phyloP scores from a whole-genome alignment of 2,113 vertebrate species.

The Gopherus evgoodei region DNA sequence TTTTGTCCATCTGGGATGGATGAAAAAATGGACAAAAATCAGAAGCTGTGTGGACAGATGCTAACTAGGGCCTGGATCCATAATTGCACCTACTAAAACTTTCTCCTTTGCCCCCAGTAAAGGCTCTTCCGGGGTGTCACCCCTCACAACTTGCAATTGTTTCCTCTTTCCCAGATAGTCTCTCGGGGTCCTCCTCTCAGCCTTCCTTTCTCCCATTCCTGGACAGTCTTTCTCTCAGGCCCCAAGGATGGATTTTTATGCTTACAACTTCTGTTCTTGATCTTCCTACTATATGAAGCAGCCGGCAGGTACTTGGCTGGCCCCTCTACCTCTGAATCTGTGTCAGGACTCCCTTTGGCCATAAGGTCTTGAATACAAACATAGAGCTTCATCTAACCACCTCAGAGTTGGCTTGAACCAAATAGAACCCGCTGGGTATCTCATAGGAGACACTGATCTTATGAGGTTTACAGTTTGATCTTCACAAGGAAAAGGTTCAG shows the following conservation, averaged over 20 bases:
- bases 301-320: not conserved
- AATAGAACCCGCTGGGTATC: too few relatives aligned
- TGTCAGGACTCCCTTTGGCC: not conserved
- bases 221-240: not conserved
- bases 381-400: not conserved
- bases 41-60: not conserved
- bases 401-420: not conserved
- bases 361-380: not conserved
- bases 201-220: not conserved
- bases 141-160: not conserved
- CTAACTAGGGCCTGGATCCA: not conserved
- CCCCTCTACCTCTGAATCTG: rapidly evolving
- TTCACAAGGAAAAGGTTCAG: too few relatives aligned
- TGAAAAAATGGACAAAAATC: not conserved
- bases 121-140: not conserved
- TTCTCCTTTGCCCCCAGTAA: rapidly evolving
- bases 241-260: not conserved
- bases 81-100: rapidly evolving
- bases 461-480: too few relatives aligned
- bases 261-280: not conserved
- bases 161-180: not conserved
- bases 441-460: too few relatives aligned
- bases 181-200: not conserved
- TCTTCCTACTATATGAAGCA: not conserved
- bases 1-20: not conserved